Base-by-base conservation (phyloP, 2,888 invertebrate species). In the Smittia aterrima region DNA sequence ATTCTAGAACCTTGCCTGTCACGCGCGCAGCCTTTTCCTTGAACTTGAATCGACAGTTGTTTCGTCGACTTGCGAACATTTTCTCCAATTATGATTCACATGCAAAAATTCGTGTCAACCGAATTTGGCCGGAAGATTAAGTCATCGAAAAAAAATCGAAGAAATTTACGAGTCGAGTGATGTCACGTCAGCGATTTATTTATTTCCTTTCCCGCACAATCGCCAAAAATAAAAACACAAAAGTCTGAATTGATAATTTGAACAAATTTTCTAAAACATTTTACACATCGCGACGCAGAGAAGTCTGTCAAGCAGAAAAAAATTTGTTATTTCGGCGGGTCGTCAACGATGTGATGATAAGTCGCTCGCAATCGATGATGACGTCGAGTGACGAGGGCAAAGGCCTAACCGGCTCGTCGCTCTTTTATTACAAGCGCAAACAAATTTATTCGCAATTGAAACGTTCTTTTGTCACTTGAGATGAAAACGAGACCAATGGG, bases 401-500 rank as follows among this genome's bases (percentile, higher is more conserved):
- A 58, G 18, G 58, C 18, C 58, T 18, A 2, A 16, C 16, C 16
- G 32, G n/a, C n/a, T n/a, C n/a, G n/a, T n/a, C 58, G 58, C 58
- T 47, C 47, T 6, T n/a, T 47, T 3, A 58, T 58, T 22, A 58
- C 6, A 2, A n/a, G 20, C n/a, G n/a, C 18, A 18, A 58, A 58
- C 22, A 58, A 58, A 58, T 20, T 58, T 58, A 22, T 58, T 58
- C 22, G 58, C 58, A 58, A 20, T 58, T 16, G 22, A 58, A 58
- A 58, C 18, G 18, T n/a, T 22, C 58, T 13, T 22, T 58, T 58
- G 58, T 58, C 22, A 20, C 20, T 58, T 58, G 22, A 58, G 22
- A 20, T 58, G 22, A n/a, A 16, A 16, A n/a, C 16, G 47, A 47
- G 11, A 6, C 32, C 32, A 9, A 32, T 32, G 32, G 9, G 2